A percentile compares a stretch with the other conserved stretches of the same genome.
Evolutionary conservation across 1,140 invertebrate genomes (phyloP).

Genomic region (Charaxes varanes): DNA sequence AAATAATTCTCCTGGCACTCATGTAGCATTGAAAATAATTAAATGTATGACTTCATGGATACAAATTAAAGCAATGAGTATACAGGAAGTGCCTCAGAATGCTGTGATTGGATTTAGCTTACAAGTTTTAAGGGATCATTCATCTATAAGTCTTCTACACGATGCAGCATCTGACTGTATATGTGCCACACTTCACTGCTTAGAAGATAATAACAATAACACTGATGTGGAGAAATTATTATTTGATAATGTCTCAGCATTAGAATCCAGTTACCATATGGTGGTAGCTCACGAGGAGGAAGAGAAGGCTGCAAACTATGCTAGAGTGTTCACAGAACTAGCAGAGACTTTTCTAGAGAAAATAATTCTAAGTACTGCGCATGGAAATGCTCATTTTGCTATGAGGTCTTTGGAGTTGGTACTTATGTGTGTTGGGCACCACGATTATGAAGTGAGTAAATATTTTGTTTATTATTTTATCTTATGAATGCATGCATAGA

Average conservation of each 20-base stretch:
- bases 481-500: neutral
- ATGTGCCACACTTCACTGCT: conserved; percentile 86
- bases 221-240: conserved; percentile 83
- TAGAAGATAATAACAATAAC: conserved; percentile 84
- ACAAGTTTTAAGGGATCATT: conserved; percentile 78
- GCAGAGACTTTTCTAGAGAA: conserved; percentile 92
- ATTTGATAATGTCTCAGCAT: conserved; percentile 85
- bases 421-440: conserved; percentile 94
- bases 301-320: conserved; percentile 93
- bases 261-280: conserved; percentile 92
- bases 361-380: conserved; percentile 79
- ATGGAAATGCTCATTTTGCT: conserved; percentile 83
- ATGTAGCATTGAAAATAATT: conserved; percentile 77
- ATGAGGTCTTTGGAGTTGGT: conserved; percentile 92
- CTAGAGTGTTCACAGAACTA: conserved; percentile 95
- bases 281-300: conserved; percentile 95
- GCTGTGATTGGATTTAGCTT: conserved; percentile 81
- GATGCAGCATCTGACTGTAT: conserved; percentile 94
- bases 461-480: neutral
- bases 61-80: conserved; percentile 80
- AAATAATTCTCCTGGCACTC: conserved; percentile 73
- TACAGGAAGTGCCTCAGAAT: conserved; percentile 80
- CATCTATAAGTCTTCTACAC: conserved; percentile 83
- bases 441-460: conserved; percentile 90
- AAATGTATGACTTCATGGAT: conserved; percentile 89